Percentiles rank a stretch among this genome's conserved stretches.
Evolutionary conservation across 2,888 invertebrate genomes (phyloP).

Genomic region (Sussaba pulchella): DNA sequence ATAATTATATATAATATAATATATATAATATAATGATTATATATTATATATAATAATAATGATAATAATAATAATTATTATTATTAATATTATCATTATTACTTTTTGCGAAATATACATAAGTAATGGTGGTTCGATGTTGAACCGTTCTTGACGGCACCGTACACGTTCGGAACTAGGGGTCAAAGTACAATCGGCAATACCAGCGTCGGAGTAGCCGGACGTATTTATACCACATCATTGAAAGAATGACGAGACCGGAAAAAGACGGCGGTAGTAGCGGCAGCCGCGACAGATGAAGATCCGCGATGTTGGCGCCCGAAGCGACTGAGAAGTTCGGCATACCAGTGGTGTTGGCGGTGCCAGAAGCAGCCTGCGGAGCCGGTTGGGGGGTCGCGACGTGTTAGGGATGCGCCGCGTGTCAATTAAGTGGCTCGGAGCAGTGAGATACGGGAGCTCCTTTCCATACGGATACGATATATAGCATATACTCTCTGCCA

Average conservation of each 20-base stretch:
- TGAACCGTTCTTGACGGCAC: too few species aligned
- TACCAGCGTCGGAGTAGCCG: not conserved
- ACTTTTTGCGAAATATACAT: too few species aligned
- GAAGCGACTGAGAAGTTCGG: constrained; percentile 6
- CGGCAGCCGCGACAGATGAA: constrained; percentile 79
- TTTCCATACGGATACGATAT: constrained; percentile 80
- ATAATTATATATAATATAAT: too few species aligned
- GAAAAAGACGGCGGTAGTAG: constrained; percentile 45
- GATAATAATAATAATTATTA: too few species aligned
- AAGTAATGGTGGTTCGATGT: too few species aligned
- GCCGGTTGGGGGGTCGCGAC: constrained; percentile 82
- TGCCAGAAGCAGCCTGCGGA: constrained; percentile 67
- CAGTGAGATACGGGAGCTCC: constrained; percentile 83
- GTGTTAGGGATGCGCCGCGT: constrained; percentile 83
- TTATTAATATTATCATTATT: too few species aligned
- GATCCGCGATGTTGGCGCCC: constrained; percentile 77
- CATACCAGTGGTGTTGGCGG: constrained; percentile 52
- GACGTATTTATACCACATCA: not conserved
- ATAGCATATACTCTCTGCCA: constrained; percentile 9
- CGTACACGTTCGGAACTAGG: too few species aligned
- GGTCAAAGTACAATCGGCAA: too few species aligned
- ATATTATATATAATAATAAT: too few species aligned
- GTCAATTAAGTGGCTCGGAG: constrained; percentile 84
- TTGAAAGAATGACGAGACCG: constrained; percentile 38
- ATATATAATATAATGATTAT: too few species aligned